These are phyloP conservation scores for Hiodon tergisus DNA, from an alignment of 2,113 vertebrate genomes.

Conservation along the genomic window DNA sequence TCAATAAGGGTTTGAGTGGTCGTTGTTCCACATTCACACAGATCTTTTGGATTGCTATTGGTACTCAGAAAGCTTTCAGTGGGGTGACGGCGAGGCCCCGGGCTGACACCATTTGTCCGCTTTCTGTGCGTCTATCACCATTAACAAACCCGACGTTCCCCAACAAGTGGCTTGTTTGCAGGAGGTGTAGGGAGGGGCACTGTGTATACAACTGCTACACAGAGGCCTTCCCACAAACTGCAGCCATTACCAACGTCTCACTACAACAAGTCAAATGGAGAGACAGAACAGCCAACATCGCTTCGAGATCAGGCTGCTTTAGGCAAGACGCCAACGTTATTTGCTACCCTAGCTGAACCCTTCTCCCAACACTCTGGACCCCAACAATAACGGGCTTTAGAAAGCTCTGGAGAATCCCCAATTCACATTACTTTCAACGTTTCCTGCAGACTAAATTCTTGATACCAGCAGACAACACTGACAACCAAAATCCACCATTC, in stretches of 20 bases:
- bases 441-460: neutral
- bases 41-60: neutral
- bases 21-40: neutral
- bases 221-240: neutral
- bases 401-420: no score
- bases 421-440: neutral
- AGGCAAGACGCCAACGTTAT: no score
- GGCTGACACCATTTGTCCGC: no score
- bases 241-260: neutral
- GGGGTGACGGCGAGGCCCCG: neutral
- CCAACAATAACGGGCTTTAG: no score
- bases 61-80: no score
- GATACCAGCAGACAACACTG: neutral
- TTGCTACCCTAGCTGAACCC: no score
- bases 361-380: no score
- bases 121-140: no score
- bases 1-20: no score
- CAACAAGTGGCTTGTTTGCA: neutral
- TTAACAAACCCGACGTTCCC: no score
- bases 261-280: neutral
- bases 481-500: neutral
- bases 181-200: neutral
- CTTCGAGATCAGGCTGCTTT: no score
- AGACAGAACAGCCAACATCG: constrained; percentile 9
- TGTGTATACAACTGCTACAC: neutral